phyloP scores from a whole-genome alignment of 2,113 vertebrate species.

The Microtus montanus region DNA sequence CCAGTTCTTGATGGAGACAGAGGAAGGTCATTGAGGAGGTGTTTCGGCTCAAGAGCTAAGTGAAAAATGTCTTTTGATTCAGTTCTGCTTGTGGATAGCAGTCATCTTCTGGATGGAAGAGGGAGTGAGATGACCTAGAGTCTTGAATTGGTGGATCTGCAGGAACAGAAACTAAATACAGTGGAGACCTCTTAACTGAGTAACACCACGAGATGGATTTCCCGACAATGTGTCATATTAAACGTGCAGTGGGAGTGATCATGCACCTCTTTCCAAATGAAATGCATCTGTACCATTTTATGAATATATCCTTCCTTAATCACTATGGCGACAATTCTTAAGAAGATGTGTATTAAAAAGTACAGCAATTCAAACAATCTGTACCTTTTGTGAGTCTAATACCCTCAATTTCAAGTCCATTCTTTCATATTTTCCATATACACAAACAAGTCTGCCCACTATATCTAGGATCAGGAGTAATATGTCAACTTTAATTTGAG shows the following conservation, averaged over 20 bases:
- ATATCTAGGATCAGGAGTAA: constrained; percentile 1
- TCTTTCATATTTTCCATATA: constrained; percentile 32
- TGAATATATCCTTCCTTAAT: constrained; percentile 56
- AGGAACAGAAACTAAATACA: constrained; percentile 81
- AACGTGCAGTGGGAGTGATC: constrained; percentile 56
- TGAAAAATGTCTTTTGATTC: constrained; percentile 80
- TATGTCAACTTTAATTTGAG: constrained; percentile 39
- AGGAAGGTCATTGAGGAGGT: constrained; percentile 74
- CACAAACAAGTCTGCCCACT: constrained; percentile 40
- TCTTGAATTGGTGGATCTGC: constrained; percentile 79
- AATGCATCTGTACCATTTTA: constrained; percentile 64
- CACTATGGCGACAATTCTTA: constrained; percentile 57
- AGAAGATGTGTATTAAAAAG: neutral
- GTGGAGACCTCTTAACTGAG: constrained; percentile 80
- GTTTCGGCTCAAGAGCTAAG: constrained; percentile 75
- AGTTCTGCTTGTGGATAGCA: constrained; percentile 72
- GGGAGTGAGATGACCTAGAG: constrained; percentile 74
- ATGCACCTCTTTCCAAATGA: constrained; percentile 62
- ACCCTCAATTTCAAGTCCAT: constrained; percentile 48
- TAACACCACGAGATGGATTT: constrained; percentile 76
- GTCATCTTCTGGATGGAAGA: constrained; percentile 70
- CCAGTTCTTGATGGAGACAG: constrained; percentile 79
- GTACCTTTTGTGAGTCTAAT: constrained; percentile 22
- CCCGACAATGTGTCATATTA: constrained; percentile 70
- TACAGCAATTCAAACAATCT: constrained; percentile 54